phyloP scores from a whole-genome alignment of 1,140 invertebrate genomes.

The Drosophila sucinea region DNA sequence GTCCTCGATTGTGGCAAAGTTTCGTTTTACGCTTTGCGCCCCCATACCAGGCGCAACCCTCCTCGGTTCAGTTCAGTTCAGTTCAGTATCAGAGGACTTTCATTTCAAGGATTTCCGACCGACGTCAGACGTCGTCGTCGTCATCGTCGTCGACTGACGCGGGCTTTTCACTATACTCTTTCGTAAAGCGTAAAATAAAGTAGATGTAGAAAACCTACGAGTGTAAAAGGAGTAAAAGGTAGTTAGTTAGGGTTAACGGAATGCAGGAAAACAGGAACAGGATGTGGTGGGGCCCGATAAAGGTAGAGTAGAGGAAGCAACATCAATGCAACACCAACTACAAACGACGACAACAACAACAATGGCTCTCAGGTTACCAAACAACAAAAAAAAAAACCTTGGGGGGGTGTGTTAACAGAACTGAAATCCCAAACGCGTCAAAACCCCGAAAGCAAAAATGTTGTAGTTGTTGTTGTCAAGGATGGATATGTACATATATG shows the following conservation, averaged over 20 bases:
- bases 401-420: constrained; percentile 17
- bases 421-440: constrained; percentile 59
- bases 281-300: constrained; percentile 26
- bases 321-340: constrained; percentile 60
- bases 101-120: constrained; percentile 79
- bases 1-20: constrained; percentile 63
- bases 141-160: constrained; percentile 32
- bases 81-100: constrained; percentile 59
- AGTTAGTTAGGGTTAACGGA: constrained; percentile 38
- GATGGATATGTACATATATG: constrained; percentile 9
- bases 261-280: constrained; percentile 15
- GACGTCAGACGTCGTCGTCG: constrained; percentile 52
- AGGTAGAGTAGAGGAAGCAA: constrained; percentile 53
- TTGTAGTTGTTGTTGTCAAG: constrained; percentile 31
- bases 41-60: constrained; percentile 38
- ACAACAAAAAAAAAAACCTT: too few relatives aligned
- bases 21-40: constrained; percentile 59
- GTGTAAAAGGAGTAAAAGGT: constrained; percentile 41
- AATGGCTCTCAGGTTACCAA: constrained; percentile 66
- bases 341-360: constrained; percentile 11
- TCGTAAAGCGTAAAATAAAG: constrained; percentile 25
- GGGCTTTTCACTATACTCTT: constrained; percentile 47
- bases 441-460: constrained; percentile 59
- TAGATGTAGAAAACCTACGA: constrained; percentile 67
- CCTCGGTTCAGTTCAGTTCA: background rate